Evolutionary conservation across 2,113 vertebrate species (phyloP).

Genomic region (Junco hyemalis): DNA sequence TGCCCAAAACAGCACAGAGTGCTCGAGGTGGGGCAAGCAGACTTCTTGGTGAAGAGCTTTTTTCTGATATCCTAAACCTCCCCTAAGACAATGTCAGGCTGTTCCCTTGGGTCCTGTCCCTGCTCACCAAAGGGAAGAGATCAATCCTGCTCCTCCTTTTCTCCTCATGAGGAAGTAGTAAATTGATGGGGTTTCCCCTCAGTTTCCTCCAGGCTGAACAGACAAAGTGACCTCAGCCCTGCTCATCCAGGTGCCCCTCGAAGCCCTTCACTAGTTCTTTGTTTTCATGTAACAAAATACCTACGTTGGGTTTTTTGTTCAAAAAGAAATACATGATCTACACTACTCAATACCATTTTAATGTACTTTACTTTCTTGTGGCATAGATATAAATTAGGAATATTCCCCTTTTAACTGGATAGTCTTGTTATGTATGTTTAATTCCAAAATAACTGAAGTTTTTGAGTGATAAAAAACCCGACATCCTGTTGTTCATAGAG

Average conservation of each 20-base stretch:
- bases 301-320: background rate
- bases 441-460: background rate
- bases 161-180: background rate
- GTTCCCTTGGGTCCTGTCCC: background rate
- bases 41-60: background rate
- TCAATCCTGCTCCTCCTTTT: background rate
- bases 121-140: background rate
- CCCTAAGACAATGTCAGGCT: background rate
- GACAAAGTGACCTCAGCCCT: background rate
- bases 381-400: background rate
- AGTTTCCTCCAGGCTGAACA: background rate
- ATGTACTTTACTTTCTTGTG: background rate
- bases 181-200: background rate
- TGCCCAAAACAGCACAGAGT: background rate
- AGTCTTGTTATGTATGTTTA: background rate
- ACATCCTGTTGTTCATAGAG: background rate
- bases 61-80: background rate
- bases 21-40: background rate
- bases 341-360: background rate
- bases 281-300: background rate
- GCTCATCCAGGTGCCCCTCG: background rate
- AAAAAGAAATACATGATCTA: background rate
- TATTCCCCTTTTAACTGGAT: background rate
- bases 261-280: background rate
- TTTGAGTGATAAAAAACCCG: background rate